A percentile compares a stretch with the other conserved stretches of the same genome.
Evolutionary conservation across 2,113 vertebrate genomes (phyloP).

Genomic region (Semicossyphus pulcher): DNA sequence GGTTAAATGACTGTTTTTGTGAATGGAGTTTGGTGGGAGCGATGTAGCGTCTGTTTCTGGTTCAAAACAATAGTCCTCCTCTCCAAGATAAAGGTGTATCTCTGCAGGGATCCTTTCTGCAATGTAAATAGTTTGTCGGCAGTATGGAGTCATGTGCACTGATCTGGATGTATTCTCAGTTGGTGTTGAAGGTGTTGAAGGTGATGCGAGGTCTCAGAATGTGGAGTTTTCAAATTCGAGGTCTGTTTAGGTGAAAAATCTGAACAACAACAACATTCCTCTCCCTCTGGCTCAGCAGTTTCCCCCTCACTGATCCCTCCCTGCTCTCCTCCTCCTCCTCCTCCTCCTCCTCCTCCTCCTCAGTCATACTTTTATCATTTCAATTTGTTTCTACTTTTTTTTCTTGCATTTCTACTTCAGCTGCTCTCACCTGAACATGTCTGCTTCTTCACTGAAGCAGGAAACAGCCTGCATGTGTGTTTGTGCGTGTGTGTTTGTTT

Average conservation of each 20-base stretch:
- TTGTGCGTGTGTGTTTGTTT: slow-evolving; percentile 25
- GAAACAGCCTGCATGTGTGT: slow-evolving; percentile 1
- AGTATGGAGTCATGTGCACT: no score
- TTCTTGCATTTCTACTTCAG: background rate
- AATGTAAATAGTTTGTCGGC: no score
- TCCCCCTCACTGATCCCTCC: slow-evolving; percentile 37
- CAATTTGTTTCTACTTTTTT: background rate
- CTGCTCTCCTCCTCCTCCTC: background rate
- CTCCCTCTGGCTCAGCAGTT: background rate
- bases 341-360: slow-evolving; percentile 7
- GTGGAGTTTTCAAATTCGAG: background rate
- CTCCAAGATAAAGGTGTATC: no score
- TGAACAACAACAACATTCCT: background rate
- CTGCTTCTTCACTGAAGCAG: slow-evolving; percentile 13
- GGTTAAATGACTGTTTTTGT: no score
- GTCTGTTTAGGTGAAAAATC: slow-evolving; percentile 16
- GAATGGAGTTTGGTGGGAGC: no score
- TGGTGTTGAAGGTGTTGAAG: background rate
- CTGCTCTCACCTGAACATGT: slow-evolving; percentile 17
- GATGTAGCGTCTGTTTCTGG: no score
- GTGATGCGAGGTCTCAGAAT: background rate
- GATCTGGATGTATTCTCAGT: no score
- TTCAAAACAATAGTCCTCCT: no score
- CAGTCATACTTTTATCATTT: slow-evolving; percentile 5
- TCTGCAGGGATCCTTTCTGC: no score